phyloP scores from a whole-genome alignment of 2,797 vertebrate species.

The Periparus ater region DNA sequence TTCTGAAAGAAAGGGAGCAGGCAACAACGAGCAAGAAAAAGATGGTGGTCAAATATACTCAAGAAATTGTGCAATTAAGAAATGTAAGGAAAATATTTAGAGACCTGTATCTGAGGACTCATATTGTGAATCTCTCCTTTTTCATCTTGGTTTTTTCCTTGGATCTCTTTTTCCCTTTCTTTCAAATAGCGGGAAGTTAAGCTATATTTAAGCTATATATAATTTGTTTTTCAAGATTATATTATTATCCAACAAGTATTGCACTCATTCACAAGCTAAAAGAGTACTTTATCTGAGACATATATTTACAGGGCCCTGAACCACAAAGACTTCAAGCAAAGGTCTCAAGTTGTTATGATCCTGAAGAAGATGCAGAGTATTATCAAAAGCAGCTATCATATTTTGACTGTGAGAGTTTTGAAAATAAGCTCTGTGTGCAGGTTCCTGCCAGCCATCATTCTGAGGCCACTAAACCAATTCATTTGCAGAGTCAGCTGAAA shows the following conservation, averaged over 20 bases:
- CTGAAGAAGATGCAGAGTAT: conserved; percentile 87
- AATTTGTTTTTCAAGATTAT: background rate
- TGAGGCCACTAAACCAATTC: conserved; percentile 76
- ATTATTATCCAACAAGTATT: background rate
- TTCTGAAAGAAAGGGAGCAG: background rate
- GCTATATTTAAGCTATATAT: background rate
- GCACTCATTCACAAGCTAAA: background rate
- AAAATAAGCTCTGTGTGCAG: conserved; percentile 80
- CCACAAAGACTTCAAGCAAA: conserved; percentile 86
- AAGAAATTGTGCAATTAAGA: background rate
- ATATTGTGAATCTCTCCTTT: background rate
- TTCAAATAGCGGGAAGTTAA: background rate
- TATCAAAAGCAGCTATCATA: conserved; percentile 89
- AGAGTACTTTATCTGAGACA: background rate
- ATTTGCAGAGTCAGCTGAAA: conserved; percentile 78
- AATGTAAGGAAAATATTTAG: background rate
- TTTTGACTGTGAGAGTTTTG: conserved; percentile 86
- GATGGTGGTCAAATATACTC: background rate
- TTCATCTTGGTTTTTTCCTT: background rate
- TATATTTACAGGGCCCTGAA: conserved; percentile 77
- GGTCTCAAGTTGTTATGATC: conserved; percentile 84
- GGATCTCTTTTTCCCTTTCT: background rate
- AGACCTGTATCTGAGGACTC: background rate
- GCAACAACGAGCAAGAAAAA: background rate
- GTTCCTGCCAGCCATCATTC: conserved; percentile 79